These are phyloP conservation scores for Artibeus lituratus DNA, from an alignment of 2,797 vertebrate genomes.

Conservation along the genomic window DNA sequence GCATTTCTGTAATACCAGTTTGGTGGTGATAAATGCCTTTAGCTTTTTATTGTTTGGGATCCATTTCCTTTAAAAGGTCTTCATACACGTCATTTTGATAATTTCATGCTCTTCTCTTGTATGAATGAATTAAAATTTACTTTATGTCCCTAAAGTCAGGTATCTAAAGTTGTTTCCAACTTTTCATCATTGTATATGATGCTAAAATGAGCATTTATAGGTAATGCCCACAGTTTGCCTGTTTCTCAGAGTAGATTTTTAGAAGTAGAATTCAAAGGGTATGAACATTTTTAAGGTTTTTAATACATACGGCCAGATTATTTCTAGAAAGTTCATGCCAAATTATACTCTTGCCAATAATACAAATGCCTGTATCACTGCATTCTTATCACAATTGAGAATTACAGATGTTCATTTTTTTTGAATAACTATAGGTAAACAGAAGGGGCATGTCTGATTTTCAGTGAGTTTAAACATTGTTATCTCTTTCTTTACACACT, in stretches of 20 bases:
- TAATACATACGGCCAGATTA: not conserved
- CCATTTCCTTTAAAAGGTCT: not conserved
- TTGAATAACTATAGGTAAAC: not conserved
- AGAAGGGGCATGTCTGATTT: not conserved
- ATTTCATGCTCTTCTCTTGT: not conserved
- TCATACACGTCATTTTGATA: not conserved
- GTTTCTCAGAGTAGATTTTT: not conserved
- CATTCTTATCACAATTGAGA: not conserved
- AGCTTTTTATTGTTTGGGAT: not conserved
- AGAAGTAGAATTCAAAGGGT: conserved; percentile 1
- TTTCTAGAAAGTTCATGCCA: not conserved
- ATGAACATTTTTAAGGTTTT: not conserved
- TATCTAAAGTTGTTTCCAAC: not conserved
- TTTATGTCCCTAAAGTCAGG: not conserved
- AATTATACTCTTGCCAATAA: not conserved
- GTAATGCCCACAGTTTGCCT: not conserved
- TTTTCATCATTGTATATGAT: not conserved
- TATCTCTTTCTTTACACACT: not conserved
- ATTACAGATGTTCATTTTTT: not conserved
- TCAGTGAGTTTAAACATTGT: not conserved
- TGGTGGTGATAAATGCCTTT: not conserved
- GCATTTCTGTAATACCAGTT: not conserved
- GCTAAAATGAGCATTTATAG: not conserved
- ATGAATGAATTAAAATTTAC: not conserved
- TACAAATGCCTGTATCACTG: not conserved